These are phyloP conservation scores for Folsomia candida DNA, from an alignment of 2,888 invertebrate species.

Conservation along the genomic window DNA sequence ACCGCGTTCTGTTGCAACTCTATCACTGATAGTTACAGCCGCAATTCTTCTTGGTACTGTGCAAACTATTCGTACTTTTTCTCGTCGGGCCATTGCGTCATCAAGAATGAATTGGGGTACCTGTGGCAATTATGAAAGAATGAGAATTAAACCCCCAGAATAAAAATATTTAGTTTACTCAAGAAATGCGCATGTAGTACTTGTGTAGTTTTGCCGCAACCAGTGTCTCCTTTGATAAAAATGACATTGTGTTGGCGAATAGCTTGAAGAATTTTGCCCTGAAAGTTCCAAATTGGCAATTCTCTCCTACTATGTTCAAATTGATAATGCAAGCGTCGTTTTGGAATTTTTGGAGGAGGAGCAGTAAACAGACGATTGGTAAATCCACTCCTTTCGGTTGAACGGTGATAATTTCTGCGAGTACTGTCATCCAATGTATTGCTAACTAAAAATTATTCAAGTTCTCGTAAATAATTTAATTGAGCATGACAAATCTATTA, in stretches of 20 bases:
- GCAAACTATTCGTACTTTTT: constrained; percentile 79
- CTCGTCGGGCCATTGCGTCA: constrained; percentile 61
- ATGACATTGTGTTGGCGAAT: constrained; percentile 66
- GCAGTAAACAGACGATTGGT: constrained; percentile 20
- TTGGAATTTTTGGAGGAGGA: constrained; percentile 35
- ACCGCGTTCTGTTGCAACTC: constrained; percentile 68
- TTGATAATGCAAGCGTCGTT: constrained; percentile 14
- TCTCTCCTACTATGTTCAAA: constrained; percentile 56
- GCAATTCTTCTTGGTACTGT: constrained; percentile 90
- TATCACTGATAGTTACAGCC: constrained; percentile 82
- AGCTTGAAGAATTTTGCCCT: constrained; percentile 65
- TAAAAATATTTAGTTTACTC: constrained; percentile 7
- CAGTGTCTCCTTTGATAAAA: constrained; percentile 74
- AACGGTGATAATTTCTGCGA: no score
- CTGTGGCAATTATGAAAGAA: constrained; percentile 53
- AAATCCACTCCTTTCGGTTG: constrained; percentile 5
- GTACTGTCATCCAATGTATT: no score
- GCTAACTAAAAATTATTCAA: no score
- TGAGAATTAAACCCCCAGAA: constrained; percentile 54
- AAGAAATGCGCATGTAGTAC: constrained; percentile 51
- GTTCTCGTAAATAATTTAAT: no score
- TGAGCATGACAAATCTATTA: no score
- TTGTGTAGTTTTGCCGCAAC: constrained; percentile 93
- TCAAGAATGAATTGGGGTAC: constrained; percentile 90
- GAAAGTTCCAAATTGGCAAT: constrained; percentile 68